Evolutionary conservation across 2,113 vertebrate species (phyloP).

Genomic region (Emydocephalus ijimae): DNA sequence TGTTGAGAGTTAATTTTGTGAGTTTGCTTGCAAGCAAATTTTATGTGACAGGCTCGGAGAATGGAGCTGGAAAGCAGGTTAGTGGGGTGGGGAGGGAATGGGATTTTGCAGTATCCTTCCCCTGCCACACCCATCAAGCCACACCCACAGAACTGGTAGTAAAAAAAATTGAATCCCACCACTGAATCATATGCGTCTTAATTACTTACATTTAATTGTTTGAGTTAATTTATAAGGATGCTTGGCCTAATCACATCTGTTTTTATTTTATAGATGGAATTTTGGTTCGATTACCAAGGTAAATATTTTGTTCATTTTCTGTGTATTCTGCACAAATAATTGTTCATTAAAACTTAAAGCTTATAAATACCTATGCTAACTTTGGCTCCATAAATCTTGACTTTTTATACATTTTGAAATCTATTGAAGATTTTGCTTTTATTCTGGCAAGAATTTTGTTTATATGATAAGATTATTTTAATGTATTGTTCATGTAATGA

Average conservation of each 20-base stretch:
- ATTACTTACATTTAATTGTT: neutral
- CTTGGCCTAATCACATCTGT: neutral
- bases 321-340: neutral
- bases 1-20: too few relatives aligned
- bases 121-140: too few relatives aligned
- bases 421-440: neutral
- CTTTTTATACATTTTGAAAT: neutral
- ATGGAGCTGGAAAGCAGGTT: too few relatives aligned
- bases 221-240: neutral
- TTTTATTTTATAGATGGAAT: constrained; percentile 75
- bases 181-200: neutral
- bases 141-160: too few relatives aligned
- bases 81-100: too few relatives aligned
- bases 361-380: neutral
- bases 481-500: neutral
- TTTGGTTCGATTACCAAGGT: constrained; percentile 82
- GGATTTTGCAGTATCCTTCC: too few relatives aligned
- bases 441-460: neutral
- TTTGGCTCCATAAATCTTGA: neutral
- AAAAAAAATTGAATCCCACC: too few relatives aligned
- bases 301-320: constrained; percentile 26
- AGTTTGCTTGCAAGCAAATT: too few relatives aligned
- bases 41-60: too few relatives aligned
- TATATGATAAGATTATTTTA: neutral
- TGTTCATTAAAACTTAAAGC: neutral